phyloP scores from a whole-genome alignment of 2,888 invertebrate genomes.

The Macrosiphum euphorbiae region DNA sequence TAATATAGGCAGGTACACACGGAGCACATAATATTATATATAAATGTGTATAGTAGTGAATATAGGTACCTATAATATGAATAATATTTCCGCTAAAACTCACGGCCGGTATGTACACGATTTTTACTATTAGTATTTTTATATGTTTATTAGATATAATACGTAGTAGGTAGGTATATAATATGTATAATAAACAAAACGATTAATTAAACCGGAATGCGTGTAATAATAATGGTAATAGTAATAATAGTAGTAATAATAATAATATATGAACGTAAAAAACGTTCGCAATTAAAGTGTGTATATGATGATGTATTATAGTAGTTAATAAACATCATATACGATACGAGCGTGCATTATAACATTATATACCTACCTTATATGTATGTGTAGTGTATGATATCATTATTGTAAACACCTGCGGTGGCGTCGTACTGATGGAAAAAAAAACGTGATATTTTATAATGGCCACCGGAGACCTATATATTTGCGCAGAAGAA shows the following conservation, averaged over 20 bases:
- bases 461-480: conserved; percentile 22
- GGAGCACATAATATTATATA: not conserved
- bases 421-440: conserved; percentile 23
- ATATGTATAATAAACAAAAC: not conserved
- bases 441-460: conserved; percentile 11
- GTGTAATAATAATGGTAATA: not conserved
- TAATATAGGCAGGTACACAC: not conserved
- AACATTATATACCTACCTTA: not conserved
- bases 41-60: not conserved
- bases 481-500: conserved; percentile 2
- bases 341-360: not conserved
- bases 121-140: not conserved
- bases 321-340: not conserved
- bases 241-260: not conserved
- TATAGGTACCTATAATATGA: not conserved
- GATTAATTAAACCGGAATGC: not conserved
- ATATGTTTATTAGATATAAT: not conserved
- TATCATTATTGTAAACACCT: conserved; percentile 26
- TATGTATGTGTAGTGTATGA: not conserved
- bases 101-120: not conserved
- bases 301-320: not conserved
- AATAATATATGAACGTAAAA: not conserved
- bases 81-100: not conserved
- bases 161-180: not conserved
- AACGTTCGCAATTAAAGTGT: not conserved